A percentile compares a stretch with the other conserved stretches of the same genome.
These are phyloP conservation scores for Alectura lathami DNA, from an alignment of 2,113 vertebrate genomes.

Conservation along the genomic window DNA sequence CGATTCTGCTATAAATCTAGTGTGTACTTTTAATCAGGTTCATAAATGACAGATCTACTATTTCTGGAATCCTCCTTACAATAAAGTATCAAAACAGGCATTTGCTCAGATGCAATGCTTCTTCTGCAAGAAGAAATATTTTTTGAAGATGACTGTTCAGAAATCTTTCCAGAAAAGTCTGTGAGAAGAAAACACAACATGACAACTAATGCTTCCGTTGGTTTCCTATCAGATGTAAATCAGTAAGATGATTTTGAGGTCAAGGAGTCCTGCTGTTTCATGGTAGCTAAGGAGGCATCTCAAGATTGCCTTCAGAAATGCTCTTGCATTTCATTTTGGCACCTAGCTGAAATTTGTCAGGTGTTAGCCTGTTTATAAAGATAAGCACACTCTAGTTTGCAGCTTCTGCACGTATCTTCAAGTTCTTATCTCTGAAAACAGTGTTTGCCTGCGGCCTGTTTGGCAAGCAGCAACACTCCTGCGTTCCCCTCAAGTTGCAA, in stretches of 20 bases:
- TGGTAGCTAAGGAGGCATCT: not conserved
- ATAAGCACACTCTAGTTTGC: not conserved
- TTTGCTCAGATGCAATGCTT: not conserved
- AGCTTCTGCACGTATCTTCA: not conserved
- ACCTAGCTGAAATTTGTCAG: not conserved
- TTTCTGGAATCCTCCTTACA: not conserved
- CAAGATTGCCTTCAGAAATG: not conserved
- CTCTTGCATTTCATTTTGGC: not conserved
- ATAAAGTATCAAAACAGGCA: not conserved
- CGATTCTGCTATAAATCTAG: not conserved
- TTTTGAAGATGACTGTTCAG: not conserved
- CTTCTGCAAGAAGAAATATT: not conserved
- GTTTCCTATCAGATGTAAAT: not conserved
- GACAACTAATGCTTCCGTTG: not conserved
- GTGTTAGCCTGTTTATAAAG: not conserved
- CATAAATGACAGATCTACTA: not conserved
- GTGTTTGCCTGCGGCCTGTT: not conserved
- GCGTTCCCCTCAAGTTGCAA: not conserved
- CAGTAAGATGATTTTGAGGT: not conserved
- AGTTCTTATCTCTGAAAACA: not conserved
- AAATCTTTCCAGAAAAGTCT: not conserved
- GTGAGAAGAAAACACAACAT: not conserved
- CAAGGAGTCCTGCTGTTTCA: not conserved
- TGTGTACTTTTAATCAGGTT: not conserved
- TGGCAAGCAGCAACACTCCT: not conserved